Base-by-base conservation (phyloP, 2,797 vertebrate genomes). In the Synaphobranchus kaupii region DNA sequence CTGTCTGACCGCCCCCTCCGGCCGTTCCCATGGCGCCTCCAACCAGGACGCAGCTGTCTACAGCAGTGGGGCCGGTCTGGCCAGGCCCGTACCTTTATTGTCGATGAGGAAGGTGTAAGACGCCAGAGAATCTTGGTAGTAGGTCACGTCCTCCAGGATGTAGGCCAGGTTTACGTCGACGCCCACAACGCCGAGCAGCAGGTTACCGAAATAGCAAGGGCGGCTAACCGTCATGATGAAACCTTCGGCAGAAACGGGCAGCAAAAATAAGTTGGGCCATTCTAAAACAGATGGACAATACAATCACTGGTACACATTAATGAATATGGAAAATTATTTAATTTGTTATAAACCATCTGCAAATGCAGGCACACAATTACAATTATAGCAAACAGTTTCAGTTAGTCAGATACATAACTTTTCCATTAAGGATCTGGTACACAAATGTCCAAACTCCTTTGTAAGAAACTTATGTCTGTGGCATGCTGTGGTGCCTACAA, bases 61-160 rank as follows among this genome's bases (percentile, higher is more conserved):
- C 8, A 28, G 7, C 6, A 20, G 66, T 15, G 47, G 80, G 56
- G 31, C n/a, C 22, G 13, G 3, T 52, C 44, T 9, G 9, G 25
- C 28, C 47, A 0, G 58, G n/a, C 60, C 54, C 93, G 84, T 22
- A 99, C 99, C 99, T 98, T 99, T 99, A 93, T 99, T 98, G 94
- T 99, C 98, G 39, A 99, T 99, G 89, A 99, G 98, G 93, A 99
- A 99, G 0, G 98, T 99, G 94, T 99, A 99, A 13, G 99, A 99
- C 5, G 98, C 98, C 95, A 99, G 92, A 0, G 98, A 99, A 93
- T 99, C 99, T 90, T 99, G 99, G 90, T 99, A 99, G 92, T 99
- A 99, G 0, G 98, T 99, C 92, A 99, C 98, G 0, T 99, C 98
- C 93, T 99, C 99, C 84, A 99, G 93, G 92, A 99, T 99, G 87